phyloP scores from a whole-genome alignment of 2,113 vertebrate species.

The Gopherus evgoodei region DNA sequence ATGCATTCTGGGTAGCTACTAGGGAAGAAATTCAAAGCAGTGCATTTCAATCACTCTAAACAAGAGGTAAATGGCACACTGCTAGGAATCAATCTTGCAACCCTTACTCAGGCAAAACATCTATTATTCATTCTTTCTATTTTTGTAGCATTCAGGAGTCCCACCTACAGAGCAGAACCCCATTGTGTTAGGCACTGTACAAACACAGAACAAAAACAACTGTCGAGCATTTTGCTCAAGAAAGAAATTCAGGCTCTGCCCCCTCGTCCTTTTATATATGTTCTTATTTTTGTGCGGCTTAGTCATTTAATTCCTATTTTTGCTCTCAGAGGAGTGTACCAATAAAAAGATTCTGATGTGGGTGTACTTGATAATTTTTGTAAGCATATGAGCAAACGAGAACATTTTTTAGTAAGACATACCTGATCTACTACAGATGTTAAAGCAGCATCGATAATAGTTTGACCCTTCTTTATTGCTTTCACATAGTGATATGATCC shows the following conservation, averaged over 20 bases:
- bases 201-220: background rate
- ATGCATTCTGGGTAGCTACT: background rate
- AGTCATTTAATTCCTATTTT: background rate
- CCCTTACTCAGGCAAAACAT: constrained; percentile 7
- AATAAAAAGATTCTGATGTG: background rate
- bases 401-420: constrained; percentile 46
- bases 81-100: fast-evolving
- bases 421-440: constrained; percentile 90
- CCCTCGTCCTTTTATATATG: constrained; percentile 11
- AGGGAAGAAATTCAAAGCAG: background rate
- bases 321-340: background rate
- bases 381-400: background rate
- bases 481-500: constrained; percentile 89
- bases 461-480: constrained; percentile 85
- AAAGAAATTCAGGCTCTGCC: background rate
- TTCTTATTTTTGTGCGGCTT: background rate
- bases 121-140: background rate
- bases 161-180: background rate
- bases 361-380: background rate
- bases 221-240: background rate
- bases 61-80: background rate
- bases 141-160: background rate
- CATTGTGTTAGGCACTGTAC: background rate
- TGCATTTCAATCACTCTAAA: background rate
- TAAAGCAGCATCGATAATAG: constrained; percentile 84